Evolutionary conservation across 1,140 invertebrate genomes (phyloP), one percentile per base, ranked within the genome.

Genomic region (Brachionus paranguensis): DNA sequence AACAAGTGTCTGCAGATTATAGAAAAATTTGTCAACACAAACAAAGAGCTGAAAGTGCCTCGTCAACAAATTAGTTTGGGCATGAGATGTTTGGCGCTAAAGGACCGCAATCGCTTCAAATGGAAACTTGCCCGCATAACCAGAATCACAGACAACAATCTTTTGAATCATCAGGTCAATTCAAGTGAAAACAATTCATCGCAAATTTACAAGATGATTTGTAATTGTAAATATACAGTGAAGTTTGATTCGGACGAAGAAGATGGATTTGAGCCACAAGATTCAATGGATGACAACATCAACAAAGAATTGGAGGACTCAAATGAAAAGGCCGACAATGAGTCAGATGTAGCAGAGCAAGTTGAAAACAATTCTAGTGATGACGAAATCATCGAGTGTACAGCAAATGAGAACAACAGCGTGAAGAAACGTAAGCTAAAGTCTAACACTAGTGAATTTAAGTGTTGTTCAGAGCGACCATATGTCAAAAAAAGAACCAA

Each of bases 161-260:
- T 60, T 20, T 17, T 68, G 20, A 45, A 37, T 12, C 7, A 45
- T 1, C 20, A 60, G 11, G 1, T 33, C 4, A 79, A 11, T 55
- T 27, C 10, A 65, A 81, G 20, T 37, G n/a, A 20, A 20, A 64
- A 64, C 12, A 76, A 76, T 76, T 76, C 10, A 3, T 76, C 68
- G 5, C 41, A 72, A 20, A 76, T 50, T 27, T 47, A 76, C 27
- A 47, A 50, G 27, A 76, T 76, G 45, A 76, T 76, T 50, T 76
- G 72, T 33, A 76, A 76, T 76, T 50, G 72, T 53, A 76, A 81
- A 68, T 81, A 81, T 55, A 64, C n/a, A 2, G 78, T 81, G 0
- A 43, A 64, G 41, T 81, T 81, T 47, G 78, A 81, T 41, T 81
- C 78, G 12, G 76, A 79, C 17, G 76, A 79, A 17, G 76, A 79